Conservation (phyloP, 2,888 invertebrate genomes). For the Portevinia maculata region DNA sequence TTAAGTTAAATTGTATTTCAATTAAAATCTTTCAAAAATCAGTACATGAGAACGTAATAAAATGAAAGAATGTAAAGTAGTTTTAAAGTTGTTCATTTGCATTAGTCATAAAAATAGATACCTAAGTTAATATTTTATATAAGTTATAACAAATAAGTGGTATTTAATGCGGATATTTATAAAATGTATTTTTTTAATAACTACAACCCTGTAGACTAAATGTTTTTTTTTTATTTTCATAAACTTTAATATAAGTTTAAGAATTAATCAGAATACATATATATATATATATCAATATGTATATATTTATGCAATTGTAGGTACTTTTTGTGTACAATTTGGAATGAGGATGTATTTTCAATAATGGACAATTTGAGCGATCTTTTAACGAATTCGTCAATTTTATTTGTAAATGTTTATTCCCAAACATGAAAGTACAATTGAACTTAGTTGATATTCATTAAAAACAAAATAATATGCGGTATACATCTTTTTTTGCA, state of each 20-base stretch:
- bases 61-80: conserved; percentile 21
- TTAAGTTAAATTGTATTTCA: conserved; percentile 7
- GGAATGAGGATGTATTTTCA: not conserved
- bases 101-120: not conserved
- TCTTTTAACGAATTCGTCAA: not conserved
- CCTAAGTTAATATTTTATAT: not conserved
- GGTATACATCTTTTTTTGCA: no score
- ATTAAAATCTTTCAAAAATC: conserved; percentile 14
- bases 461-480: no score
- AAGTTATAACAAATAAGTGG: not conserved
- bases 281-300: no score
- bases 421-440: no score
- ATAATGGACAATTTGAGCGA: not conserved
- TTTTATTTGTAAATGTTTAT: not conserved
- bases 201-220: not conserved
- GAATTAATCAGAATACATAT: not conserved
- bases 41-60: conserved; percentile 44
- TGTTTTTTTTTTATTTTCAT: not conserved
- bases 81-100: not conserved
- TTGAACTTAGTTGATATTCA: no score
- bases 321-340: not conserved
- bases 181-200: not conserved
- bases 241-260: not conserved
- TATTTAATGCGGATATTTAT: conserved; percentile 4
- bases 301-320: conserved; percentile 3